Conservation (phyloP, 2,888 invertebrate species). For the Lasioglossum morio region DNA sequence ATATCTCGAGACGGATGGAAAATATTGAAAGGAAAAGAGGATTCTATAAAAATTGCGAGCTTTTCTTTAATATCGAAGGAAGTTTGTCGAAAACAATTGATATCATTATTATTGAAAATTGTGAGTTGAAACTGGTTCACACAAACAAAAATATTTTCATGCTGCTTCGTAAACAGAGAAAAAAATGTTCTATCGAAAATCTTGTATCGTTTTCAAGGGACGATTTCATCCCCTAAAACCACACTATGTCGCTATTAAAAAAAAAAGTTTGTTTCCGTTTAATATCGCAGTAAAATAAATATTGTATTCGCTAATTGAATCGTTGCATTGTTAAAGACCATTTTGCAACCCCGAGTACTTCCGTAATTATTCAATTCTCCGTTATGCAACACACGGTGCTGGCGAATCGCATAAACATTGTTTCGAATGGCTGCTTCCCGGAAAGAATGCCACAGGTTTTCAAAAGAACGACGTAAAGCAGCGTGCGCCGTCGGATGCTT, state of each 20-base stretch:
- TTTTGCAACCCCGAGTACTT: background rate
- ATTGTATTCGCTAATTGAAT: background rate
- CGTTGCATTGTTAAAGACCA: background rate
- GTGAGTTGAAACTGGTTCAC: too few species aligned
- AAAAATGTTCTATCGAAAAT: background rate
- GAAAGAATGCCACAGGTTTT: background rate
- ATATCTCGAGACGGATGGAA: conserved; percentile 6
- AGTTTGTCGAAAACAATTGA: background rate
- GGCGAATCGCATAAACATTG: background rate
- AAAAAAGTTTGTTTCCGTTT: background rate
- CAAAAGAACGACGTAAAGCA: background rate
- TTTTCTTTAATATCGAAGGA: background rate
- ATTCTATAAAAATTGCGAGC: background rate
- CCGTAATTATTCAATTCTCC: background rate
- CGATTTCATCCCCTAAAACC: background rate
- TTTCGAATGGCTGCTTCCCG: background rate
- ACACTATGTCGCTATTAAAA: background rate
- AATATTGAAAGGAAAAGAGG: background rate
- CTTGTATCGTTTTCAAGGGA: background rate
- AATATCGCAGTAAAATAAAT: background rate
- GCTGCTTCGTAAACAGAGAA: background rate
- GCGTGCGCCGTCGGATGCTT: background rate
- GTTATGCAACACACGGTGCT: background rate
- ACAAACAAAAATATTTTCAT: background rate
- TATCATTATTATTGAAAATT: too few species aligned